Evolutionary conservation across 2,888 invertebrate genomes (phyloP).

Genomic region (Eugnorisma glareosa): DNA sequence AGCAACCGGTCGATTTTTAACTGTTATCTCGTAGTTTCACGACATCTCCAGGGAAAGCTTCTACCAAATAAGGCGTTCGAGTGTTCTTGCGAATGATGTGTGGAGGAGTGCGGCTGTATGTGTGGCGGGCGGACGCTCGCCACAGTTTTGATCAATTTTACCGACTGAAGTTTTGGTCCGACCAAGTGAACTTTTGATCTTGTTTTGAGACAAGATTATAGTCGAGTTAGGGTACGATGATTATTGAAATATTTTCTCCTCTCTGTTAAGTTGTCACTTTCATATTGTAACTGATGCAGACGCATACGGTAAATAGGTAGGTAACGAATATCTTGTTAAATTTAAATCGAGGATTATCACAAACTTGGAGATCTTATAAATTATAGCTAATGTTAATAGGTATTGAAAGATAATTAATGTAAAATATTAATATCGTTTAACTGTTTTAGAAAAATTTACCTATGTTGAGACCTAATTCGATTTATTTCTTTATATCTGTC

Average conservation of each 20-base stretch:
- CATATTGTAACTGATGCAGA: slow-evolving; percentile 81
- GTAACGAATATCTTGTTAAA: slow-evolving; percentile 89
- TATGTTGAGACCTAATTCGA: slow-evolving; percentile 86
- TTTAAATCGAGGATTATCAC: slow-evolving; percentile 87
- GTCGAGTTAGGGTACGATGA: slow-evolving; percentile 86
- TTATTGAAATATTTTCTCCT: slow-evolving; percentile 82
- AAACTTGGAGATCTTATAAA: slow-evolving; percentile 89
- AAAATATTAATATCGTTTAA: slow-evolving; percentile 87
- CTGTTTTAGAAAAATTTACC: slow-evolving; percentile 91
- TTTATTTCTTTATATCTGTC: slow-evolving; percentile 84
- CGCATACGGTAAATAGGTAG: slow-evolving; percentile 87
- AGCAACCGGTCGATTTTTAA: slow-evolving; percentile 60
- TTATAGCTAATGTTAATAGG: slow-evolving; percentile 90
- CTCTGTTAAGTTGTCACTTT: slow-evolving; percentile 84
- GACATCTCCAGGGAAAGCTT: slow-evolving; percentile 73
- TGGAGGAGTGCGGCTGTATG: slow-evolving; percentile 71
- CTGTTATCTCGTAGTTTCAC: slow-evolving; percentile 65
- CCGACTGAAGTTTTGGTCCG: slow-evolving; percentile 90
- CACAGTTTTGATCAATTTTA: slow-evolving; percentile 88
- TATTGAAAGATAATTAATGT: slow-evolving; percentile 88
- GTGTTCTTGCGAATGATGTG: slow-evolving; percentile 76
- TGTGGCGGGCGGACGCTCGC: slow-evolving; percentile 68
- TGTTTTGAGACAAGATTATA: slow-evolving; percentile 88
- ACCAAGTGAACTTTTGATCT: slow-evolving; percentile 90
- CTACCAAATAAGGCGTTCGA: slow-evolving; percentile 72